Conservation (phyloP, 1,140 invertebrate genomes). For the Drosophila gunungcola region DNA sequence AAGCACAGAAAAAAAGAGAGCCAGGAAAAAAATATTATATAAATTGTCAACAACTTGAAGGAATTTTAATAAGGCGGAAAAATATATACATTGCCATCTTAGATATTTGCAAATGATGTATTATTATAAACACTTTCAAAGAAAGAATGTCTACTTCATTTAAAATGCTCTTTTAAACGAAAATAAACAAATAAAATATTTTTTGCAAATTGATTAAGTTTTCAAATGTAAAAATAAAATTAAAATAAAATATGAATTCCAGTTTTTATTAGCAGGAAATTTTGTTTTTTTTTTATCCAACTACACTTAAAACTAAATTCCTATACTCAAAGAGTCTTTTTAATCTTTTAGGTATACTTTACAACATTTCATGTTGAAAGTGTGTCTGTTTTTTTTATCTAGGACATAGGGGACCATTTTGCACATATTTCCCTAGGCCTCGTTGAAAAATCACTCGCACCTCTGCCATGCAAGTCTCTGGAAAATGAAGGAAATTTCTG, state of each 20-base stretch:
- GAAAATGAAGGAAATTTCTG: conserved; percentile 2
- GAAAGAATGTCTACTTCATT: too few relatives aligned
- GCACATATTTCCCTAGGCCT: not conserved
- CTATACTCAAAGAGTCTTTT: too few relatives aligned
- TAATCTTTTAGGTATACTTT: too few relatives aligned
- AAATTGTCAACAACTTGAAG: conserved; percentile 6
- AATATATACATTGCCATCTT: not conserved
- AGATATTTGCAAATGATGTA: not conserved
- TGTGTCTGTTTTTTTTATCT: not conserved
- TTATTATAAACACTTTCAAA: not conserved
- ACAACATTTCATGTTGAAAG: too few relatives aligned
- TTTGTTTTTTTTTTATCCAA: too few relatives aligned
- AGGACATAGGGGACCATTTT: not conserved
- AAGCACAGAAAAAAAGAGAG: conserved; percentile 2
- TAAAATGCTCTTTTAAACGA: too few relatives aligned
- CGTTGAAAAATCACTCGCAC: conserved; percentile 8
- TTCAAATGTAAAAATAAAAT: too few relatives aligned
- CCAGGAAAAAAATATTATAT: not conserved
- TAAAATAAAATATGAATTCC: too few relatives aligned
- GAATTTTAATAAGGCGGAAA: conserved; percentile 14
- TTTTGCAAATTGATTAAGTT: too few relatives aligned
- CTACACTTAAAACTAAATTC: too few relatives aligned
- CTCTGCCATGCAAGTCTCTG: not conserved
- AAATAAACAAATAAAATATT: too few relatives aligned
- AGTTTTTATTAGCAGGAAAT: too few relatives aligned